Evolutionary conservation across 2,113 vertebrate species (phyloP), one percentile per base, ranked within the genome.

Genomic region (Cacatua alba): DNA sequence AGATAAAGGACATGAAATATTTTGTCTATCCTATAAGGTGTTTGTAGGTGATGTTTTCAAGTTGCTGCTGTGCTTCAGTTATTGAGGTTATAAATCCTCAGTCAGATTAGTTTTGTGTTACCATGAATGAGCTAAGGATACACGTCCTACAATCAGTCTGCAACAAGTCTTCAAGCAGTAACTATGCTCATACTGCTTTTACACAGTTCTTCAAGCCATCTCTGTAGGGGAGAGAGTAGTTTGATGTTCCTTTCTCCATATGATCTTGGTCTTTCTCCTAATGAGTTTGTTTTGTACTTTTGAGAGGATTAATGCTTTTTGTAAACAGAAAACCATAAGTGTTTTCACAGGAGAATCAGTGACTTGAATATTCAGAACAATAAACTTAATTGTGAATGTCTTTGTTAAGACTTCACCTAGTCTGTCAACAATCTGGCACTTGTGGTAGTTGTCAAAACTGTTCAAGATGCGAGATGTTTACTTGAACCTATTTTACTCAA

Each of bases 181-280:
- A 9, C 13, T 69, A 1, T 49, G 21, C 11, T 11, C 13, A 60
- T 52, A 26, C 1, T 77, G 41, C 37, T 82, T 21, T 18, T 65
- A 9, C 18, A 17, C 35, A 51, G 25, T 88, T 82, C 20, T 80
- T 88, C n/a, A 57, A 28, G 28, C 11, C 7, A 3, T 8, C 19
- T 64, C 2, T 5, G 0, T 1, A 43, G 9, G 7, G 18, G 16
- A 43, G 39, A 62, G 12, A 44, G 5, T 35, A 44, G 19, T 82
- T 91, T 29, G 9, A 37, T 59, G 11, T 59, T 9, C 3, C 3
- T 48, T 71, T 67, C 18, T 90, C 13, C 17, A 0, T 41, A 10
- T 70, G 33, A 18, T 78, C 23, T 51, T 86, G 8, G 11, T 48
- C 16, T 44, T 62, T 71, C 20, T 92, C 17, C 26, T 59, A 10